Evolutionary conservation across 92 coral and sea anemone genomes (phyloP), one percentile per base, ranked within the genome.

Genomic region (Zoanthus solanderi): DNA sequence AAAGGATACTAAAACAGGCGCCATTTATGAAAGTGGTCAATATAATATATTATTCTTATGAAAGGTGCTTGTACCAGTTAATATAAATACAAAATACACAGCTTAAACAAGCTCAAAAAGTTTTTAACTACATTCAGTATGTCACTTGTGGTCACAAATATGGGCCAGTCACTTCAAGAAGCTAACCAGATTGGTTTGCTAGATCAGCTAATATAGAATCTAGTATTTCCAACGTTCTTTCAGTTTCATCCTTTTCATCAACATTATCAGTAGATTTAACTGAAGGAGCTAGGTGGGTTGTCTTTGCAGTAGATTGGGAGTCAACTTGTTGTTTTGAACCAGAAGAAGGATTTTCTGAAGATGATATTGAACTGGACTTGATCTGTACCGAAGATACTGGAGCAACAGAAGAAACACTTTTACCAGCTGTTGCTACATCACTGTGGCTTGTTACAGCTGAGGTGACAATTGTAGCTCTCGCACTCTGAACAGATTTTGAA

Each of bases 171-270:
- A n/a, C 30, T 63, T 9, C 6, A 30, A 31, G 17, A 7, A 44
- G 47, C 66, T 71, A 81, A 44, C 85, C 66, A 56, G 85, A 71
- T 57, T 81, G 85, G 60, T 47, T 81, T 23, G 85, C 85, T 16
- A 81, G 63, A 23, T 81, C 85, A 23, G 85, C 85, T 66, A 81
- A 29, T 81, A 81, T 81, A 18, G 75, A 81, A 63, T 81, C 85
- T 81, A 81, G 15, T 66, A 81, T 81, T 65, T 81, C 85, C n/a
- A 81, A 81, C 48, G 85, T 81, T 81, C 85, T 66, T 81, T 81
- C 85, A 12, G 85, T 81, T 81, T 81, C 85, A 23, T 81, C 75
- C 45, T 53, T 58, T 29, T 81, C 85, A 14, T 31, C 37, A 18
- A 53, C 34, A 23, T 48, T 81, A 31, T 65, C 85, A 12, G 75